Base-by-base conservation (phyloP, 1,140 invertebrate genomes). In the Thrips palmi region DNA sequence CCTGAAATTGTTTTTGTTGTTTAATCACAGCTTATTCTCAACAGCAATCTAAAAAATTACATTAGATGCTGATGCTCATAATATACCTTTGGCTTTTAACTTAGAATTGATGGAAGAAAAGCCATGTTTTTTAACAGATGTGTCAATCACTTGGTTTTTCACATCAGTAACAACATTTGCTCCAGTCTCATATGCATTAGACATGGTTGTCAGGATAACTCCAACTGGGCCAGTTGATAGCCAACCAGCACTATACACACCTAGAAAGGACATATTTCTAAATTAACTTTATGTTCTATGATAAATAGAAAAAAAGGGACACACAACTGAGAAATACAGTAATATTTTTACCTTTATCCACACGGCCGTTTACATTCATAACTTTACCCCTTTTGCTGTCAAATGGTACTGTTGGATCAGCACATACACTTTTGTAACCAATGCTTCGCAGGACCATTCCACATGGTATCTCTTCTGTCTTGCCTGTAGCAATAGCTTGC, bases 131-230 rank as follows among this genome's bases (percentile, higher is more conserved):
- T 45, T 29, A 15, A 51, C 42, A 2, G 46, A 41, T 0, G 47
- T 31, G 8, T 52, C 47, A 24, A 67, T 45, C 18, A 44, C 19
- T 33, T 59, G 52, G 23, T 49, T 40, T 39, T 58, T 42, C 33
- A 86, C 57, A 55, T 92, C 79, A 45, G 75, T 65, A 40, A 66
- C 57, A 19, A 93, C 71, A 20, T 58, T 50, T 48, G 72, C 65
- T 7, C 69, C 85, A 23, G 83, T 74, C 47, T 71, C 65, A 58
- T 84, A 88, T 23, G 86, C 81, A 55, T 85, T 78, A 18, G 71
- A 77, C 88, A 97, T 94, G 3, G 93, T 97, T 11, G 76, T 76
- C 25, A 91, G 56, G 47, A 98, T 91, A 1, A 97, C 91, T 10
- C 93, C 93, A 0, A 76, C 68, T 30, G 92, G 87, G 6, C 91